Percentiles rank a stretch among this genome's conserved stretches.
phyloP scores from a whole-genome alignment of 2,113 vertebrate species.

The Speoplatyrhinus poulsoni region DNA sequence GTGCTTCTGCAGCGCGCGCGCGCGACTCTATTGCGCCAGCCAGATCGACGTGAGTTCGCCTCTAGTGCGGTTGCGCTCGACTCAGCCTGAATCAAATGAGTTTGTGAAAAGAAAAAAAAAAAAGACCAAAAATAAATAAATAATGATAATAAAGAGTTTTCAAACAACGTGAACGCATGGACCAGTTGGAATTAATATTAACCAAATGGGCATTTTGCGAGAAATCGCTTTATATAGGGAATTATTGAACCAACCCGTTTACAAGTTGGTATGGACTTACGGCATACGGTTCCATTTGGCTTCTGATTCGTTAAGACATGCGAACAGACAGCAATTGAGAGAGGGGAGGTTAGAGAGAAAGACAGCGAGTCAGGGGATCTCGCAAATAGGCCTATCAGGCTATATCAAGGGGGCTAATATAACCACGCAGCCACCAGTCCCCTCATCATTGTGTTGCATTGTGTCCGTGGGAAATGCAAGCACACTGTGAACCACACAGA shows the following conservation, averaged over 20 bases:
- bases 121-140: constrained; percentile 7
- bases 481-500: not conserved
- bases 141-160: constrained; percentile 78
- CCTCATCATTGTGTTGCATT: no score
- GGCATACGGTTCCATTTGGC: constrained; percentile 73
- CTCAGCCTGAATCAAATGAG: constrained; percentile 71
- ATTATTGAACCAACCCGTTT: constrained; percentile 65
- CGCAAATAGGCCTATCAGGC: constrained; percentile 46
- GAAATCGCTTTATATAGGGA: constrained; percentile 84
- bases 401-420: constrained; percentile 48
- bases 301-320: constrained; percentile 51
- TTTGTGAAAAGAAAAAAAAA: constrained; percentile 17
- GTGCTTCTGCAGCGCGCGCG: constrained; percentile 47
- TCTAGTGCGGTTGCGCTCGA: constrained; percentile 68
- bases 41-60: constrained; percentile 67
- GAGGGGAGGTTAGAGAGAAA: constrained; percentile 18
- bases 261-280: constrained; percentile 75
- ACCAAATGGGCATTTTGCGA: constrained; percentile 81
- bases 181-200: constrained; percentile 79
- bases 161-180: constrained; percentile 78
- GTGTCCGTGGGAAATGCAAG: not conserved
- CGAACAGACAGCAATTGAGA: constrained; percentile 12
- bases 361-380: constrained; percentile 3
- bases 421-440: not conserved
- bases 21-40: constrained; percentile 67